Base-by-base conservation (phyloP, 2,113 vertebrate genomes). In the Muntiacus reevesi region DNA sequence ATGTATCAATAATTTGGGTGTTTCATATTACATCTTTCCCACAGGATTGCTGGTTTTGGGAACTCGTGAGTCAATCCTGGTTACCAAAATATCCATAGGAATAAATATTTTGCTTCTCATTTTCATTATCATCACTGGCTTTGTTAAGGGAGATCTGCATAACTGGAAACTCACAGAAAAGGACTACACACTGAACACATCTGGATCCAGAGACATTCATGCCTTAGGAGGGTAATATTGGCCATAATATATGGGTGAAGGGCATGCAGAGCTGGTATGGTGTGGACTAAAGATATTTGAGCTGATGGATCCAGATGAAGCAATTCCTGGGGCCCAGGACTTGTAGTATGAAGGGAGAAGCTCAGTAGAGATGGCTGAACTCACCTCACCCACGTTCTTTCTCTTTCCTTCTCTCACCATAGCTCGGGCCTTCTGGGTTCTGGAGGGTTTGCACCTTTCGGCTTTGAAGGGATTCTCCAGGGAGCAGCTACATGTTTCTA, bases 401-500 rank as follows among this genome's bases (percentile, higher is more conserved):
- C n/a, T 71, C 67, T 71, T 2, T 71, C 19, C 1, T 71, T 23
- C n/a, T 71, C 67, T 71, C n/a, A 40, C 67, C 0, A 0, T 57
- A 57, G 55, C 19, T 57, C 8, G 55, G 55, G 55, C 55, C 55
- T 7, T 57, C 55, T 57, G 19, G 55, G 55, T 57, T 57, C 55
- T 57, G 55, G 55, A 57, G 55, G 55, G 21, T 99, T 99, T 52
- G 57, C 98, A 27, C 99, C 99, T 1, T 99, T 99, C 86, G 99
- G 99, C 13, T 97, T 99, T 54, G 95, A 98, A 0, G 99, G 99
- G 2, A 98, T 99, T 94, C 98, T 99, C 36, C 99, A 99, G 0
- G 99, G 99, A 0, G 99, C 99, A 6, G 99, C 99, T 45, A 99
- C 99, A 7, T 99, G 99, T 96, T 99, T 99, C 98, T 99, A 47